Evolutionary conservation across 1,140 invertebrate species (phyloP), one percentile per base, ranked within the genome.

Genomic region (Neuroterus valhalla): DNA sequence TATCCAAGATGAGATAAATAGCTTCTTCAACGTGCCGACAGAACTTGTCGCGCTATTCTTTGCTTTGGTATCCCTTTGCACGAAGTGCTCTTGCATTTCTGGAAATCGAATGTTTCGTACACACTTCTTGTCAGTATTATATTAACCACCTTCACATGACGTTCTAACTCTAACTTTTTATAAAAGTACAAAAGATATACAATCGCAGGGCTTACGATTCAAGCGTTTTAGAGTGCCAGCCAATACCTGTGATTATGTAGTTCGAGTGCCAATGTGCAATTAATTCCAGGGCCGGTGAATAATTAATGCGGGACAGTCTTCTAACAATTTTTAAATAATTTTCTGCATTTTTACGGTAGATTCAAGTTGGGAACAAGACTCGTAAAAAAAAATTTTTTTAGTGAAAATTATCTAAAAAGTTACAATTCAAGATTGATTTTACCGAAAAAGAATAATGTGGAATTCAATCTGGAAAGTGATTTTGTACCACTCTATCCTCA

Each of bases 11-110:
- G 52, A 76, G 72, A 23, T 71, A 69, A 72, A 83, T 86, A 84
- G 80, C 81, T 78, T 89, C 84, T 4, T 62, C 55, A 89, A 87
- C 87, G 88, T 76, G 87, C 87, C 71, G 88, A 90, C 81, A 89
- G 77, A 72, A 87, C 82, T 83, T 86, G 85, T 85, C 86, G 82
- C 72, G 81, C 78, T 76, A 83, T 87, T 87, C 87, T 88, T 86
- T 86, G 88, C 86, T 90, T 90, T 89, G 88, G 85, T 89, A 89
- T 89, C 74, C 86, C 87, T 81, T 89, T 89, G 85, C 83, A 88
- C 79, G 84, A 78, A 79, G 82, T 85, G 82, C 78, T 81, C 83
- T 84, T 90, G 88, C 87, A 89, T 88, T 88, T 89, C 88, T 90
- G 89, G 82, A 88, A 90, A 85, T 82, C 82, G 81, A 87, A 85